A percentile compares a stretch with the other conserved stretches of the same genome.
phyloP scores from a whole-genome alignment of 1,140 invertebrate species.

The Melanaphis sacchari region DNA sequence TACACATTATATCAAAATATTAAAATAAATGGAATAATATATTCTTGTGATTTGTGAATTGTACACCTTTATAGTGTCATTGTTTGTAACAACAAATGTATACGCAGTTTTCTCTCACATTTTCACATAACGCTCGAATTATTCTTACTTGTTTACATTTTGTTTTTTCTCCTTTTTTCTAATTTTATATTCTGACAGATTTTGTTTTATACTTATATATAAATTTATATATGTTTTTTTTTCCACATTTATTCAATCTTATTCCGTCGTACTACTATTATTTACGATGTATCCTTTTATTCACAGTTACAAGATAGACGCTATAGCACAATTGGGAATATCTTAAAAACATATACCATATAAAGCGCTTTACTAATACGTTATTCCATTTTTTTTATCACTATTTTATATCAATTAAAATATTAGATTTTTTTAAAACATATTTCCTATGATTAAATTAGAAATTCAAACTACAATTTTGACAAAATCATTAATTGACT shows the following conservation, averaged over 20 bases:
- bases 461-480: not conserved
- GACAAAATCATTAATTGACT: too few relatives aligned
- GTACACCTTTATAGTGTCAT: not conserved
- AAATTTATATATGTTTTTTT: not conserved
- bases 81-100: not conserved
- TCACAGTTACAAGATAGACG: not conserved
- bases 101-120: not conserved
- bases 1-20: too few relatives aligned
- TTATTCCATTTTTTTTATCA: not conserved
- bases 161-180: not conserved
- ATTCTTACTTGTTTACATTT: not conserved
- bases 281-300: not conserved
- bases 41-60: not conserved
- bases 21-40: not conserved
- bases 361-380: not conserved
- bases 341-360: not conserved
- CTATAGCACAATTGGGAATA: not conserved
- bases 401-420: not conserved
- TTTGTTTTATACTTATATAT: not conserved
- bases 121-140: not conserved
- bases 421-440: not conserved
- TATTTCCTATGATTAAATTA: not conserved
- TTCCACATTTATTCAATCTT: not conserved
- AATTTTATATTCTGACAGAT: slow-evolving; percentile 32
- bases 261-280: not conserved